These are phyloP conservation scores for Bolinopsis microptera DNA, from an alignment of 37 sponge, comb jelly and placozoan genomes.

Conservation along the genomic window DNA sequence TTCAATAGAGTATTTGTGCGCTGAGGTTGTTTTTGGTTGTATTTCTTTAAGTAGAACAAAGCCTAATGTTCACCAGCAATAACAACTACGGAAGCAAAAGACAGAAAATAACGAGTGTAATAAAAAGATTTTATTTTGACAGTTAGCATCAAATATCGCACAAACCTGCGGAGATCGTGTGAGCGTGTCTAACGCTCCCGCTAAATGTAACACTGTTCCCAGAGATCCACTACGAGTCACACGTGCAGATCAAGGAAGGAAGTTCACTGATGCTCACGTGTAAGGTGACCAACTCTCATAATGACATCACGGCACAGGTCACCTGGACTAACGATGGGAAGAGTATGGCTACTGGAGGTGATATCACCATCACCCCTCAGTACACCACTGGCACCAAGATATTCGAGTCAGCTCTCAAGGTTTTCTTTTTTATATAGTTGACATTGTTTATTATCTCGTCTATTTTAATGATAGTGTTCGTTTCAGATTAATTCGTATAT, in stretches of 20 bases:
- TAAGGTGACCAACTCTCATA: neutral
- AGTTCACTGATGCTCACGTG: neutral
- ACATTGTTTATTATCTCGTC: neutral
- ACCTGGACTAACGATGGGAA: slow-evolving; percentile 12
- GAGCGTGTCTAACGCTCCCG: neutral
- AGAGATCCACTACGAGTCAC: neutral
- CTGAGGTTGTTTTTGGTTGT: too few species aligned
- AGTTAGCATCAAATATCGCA: too few species aligned
- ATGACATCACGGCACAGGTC: neutral
- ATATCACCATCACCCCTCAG: neutral
- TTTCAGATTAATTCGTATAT: too few species aligned
- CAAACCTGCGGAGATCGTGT: too few species aligned
- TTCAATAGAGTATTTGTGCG: too few species aligned
- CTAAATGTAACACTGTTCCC: neutral
- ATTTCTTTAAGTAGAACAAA: too few species aligned
- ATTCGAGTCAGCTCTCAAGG: neutral
- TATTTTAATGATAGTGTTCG: neutral
- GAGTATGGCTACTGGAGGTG: neutral
- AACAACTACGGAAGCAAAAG: too few species aligned
- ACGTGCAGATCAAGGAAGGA: neutral
- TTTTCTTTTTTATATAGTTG: neutral
- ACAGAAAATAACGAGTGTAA: too few species aligned
- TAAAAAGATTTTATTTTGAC: too few species aligned
- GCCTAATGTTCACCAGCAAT: too few species aligned
- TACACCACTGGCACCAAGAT: neutral